Conservation (phyloP, 2,113 vertebrate species). For the Malurus alboscapulatus region DNA sequence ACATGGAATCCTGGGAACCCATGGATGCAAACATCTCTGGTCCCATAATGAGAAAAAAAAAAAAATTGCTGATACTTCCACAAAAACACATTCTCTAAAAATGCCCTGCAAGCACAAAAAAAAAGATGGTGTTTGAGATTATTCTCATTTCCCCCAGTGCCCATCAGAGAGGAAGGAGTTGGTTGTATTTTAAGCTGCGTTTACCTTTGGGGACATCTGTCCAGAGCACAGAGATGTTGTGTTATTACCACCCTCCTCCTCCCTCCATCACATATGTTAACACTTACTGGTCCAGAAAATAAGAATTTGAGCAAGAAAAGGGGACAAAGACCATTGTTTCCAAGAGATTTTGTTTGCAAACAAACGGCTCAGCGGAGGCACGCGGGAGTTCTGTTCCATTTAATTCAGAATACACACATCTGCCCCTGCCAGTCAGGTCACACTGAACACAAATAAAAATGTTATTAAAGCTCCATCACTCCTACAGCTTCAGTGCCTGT, state of each 20-base stretch:
- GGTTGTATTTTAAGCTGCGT: neutral
- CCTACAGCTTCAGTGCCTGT: neutral
- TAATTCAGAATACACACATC: neutral
- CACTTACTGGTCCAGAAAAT: neutral
- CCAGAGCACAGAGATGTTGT: neutral
- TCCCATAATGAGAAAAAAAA: neutral
- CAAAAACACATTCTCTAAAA: neutral
- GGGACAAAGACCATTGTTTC: neutral
- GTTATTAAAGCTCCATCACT: neutral
- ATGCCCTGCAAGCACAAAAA: neutral
- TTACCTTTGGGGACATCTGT: neutral
- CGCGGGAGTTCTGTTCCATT: neutral
- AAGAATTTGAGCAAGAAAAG: neutral
- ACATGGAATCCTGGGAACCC: neutral
- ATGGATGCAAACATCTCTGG: accelerated
- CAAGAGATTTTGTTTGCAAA: neutral
- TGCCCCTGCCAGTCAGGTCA: neutral
- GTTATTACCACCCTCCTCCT: neutral
- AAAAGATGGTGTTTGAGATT: neutral
- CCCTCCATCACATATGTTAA: neutral
- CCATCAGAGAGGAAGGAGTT: neutral
- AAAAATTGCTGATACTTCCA: neutral
- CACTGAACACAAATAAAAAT: neutral
- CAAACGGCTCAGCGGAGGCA: neutral
- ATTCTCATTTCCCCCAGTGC: neutral